Evolutionary conservation across 2,113 vertebrate genomes (phyloP), one percentile per base, ranked within the genome.

Genomic region (Otus sunia): DNA sequence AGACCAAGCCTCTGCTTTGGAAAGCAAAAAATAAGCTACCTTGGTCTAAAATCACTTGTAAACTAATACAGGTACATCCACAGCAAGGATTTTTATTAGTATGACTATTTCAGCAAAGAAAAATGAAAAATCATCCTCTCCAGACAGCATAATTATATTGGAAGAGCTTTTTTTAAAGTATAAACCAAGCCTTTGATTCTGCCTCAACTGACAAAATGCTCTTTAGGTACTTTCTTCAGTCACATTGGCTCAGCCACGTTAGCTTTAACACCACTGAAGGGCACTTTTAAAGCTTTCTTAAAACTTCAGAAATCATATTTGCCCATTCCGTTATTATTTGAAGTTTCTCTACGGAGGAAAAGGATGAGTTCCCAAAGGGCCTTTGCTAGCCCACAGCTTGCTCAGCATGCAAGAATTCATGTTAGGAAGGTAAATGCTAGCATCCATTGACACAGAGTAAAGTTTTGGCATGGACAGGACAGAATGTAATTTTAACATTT

Each of bases 11-110:
- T 90, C 45, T 66, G 88, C 81, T 94, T 73, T 69, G 75, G 55
- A 68, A 94, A 97, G 93, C 92, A 96, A 66, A 82, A 82, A 83
- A 58, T 59, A 41, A 92, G 15, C 62, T 50, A n/a, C 63, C 55
- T 32, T 36, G 41, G 32, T 66, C 63, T 90, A 69, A 86, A 91
- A 92, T 64, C 69, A 88, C 52, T 53, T 91, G 87, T 92, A 72
- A 94, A 52, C 69, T 72, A 87, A 90, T 29, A 87, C 45, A 90
- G 84, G 60, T 22, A 26, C 5, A 8, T n/a, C 84, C 49, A 64
- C 90, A 91, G 84, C 72, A 75, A 78, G 43, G 49, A 77, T 69
- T 85, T 96, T 49, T 63, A 96, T 86, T 71, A 78, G 25, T 19
- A 23, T 20, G 29, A 52, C 81, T 50, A 60, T 39, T 91, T 88